Conservation (phyloP, 2,888 invertebrate species). For the Cheilosia pagana region DNA sequence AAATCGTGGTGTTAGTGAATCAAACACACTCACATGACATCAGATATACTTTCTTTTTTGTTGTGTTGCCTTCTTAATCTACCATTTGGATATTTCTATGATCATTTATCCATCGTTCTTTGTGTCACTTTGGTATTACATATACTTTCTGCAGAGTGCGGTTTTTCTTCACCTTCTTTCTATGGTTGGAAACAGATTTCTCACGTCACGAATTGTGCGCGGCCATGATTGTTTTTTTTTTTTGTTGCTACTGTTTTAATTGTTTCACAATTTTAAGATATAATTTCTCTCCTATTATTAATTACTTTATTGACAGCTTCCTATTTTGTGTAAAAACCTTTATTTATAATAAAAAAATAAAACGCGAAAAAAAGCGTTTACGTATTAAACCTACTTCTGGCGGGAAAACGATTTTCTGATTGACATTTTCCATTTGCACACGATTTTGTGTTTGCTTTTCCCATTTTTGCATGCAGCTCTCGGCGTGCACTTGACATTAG, state of each 20-base stretch:
- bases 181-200: slow-evolving; percentile 28
- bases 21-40: slow-evolving; percentile 43
- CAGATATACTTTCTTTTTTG: slow-evolving; percentile 68
- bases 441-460: slow-evolving; percentile 64
- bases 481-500: slow-evolving; percentile 74
- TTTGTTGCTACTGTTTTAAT: slow-evolving; percentile 13
- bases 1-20: slow-evolving; percentile 58
- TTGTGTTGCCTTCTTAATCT: slow-evolving; percentile 26
- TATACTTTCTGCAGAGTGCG: neutral
- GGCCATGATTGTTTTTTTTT: slow-evolving; percentile 56
- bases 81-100: slow-evolving; percentile 58
- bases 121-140: slow-evolving; percentile 36
- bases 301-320: slow-evolving; percentile 28
- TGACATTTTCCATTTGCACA: slow-evolving; percentile 68
- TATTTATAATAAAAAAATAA: neutral
- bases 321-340: neutral
- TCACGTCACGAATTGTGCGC: slow-evolving; percentile 41
- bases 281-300: slow-evolving; percentile 40
- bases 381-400: slow-evolving; percentile 39
- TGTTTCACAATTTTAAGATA: slow-evolving; percentile 9
- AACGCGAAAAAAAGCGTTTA: neutral
- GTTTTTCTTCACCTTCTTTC: slow-evolving; percentile 1
- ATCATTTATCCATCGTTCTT: slow-evolving; percentile 56
- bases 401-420: slow-evolving; percentile 68
- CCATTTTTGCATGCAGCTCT: slow-evolving; percentile 66